Base-by-base conservation (phyloP, 2,797 vertebrate genomes). In the Peromyscus eremicus region DNA sequence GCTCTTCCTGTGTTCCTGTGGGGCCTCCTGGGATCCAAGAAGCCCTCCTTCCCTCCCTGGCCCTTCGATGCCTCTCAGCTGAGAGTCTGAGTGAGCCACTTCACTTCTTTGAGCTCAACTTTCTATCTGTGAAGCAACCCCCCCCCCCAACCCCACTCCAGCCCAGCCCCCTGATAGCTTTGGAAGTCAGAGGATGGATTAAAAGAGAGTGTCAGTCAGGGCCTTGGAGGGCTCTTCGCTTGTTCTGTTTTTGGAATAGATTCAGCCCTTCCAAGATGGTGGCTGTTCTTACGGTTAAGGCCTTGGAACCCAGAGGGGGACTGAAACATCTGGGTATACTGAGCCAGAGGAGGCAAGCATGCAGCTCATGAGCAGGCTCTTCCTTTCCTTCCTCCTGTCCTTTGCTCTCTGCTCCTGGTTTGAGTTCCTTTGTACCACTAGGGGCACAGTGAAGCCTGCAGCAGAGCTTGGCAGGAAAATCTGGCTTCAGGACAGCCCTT, bases 121-220 rank as follows among this genome's bases (percentile, higher is more conserved):
- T 70, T n/a, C 66, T 68, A 55, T 70, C 94, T 94, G 40, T 49
- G 73, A 95, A 93, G 91, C 12, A 29, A 64, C 25, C 62, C 60
- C 49, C 37, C 57, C 2, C 91, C 71, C 17, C 17, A 4, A 6
- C 5, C 8, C 46, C 5, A 46, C 5, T 43, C 43, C 43, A 43
- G n/a, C n/a, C n/a, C 43, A 43, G 43, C 46, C 5, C 91, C 66
- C 23, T 4, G 40, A 79, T 29, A 85, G 25, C 37, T 71, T 71
- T 88, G 66, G 43, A 66, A n/a, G 37, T 40, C 43, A 16, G 25
- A 34, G 34, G 27, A 93, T 16, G 27, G 27, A 64, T 37, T 43
- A n/a, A 82, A 87, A 88, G 55, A 46, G 46, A 46, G 46, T 17
- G 34, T 68, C 64, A 71, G 64, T 68, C 64, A 71, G 64, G 11